Conservation (phyloP, 2,888 invertebrate species). For the Lysandra coridon region DNA sequence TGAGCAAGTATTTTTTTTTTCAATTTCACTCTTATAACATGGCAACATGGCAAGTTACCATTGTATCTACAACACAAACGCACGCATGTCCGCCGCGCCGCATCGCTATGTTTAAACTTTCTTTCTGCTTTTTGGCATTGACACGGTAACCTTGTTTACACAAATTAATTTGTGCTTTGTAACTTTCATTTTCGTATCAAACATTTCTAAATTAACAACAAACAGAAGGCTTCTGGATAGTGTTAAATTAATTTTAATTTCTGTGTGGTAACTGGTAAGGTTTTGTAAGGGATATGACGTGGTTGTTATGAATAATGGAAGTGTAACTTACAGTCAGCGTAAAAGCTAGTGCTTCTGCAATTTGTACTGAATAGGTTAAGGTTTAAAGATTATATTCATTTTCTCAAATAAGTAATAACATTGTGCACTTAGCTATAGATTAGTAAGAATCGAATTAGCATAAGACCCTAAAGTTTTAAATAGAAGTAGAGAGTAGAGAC, state of each 20-base stretch:
- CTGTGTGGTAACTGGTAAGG: background rate
- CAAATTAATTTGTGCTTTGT: constrained; percentile 25
- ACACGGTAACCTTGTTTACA: constrained; percentile 60
- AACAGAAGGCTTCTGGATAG: background rate
- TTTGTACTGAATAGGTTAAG: too few species aligned
- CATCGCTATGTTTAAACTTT: constrained; percentile 52
- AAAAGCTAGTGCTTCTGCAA: too few species aligned
- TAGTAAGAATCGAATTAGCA: too few species aligned
- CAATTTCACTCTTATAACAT: too few species aligned
- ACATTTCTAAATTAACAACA: constrained; percentile 13
- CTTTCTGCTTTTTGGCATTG: constrained; percentile 58
- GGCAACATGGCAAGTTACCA: background rate
- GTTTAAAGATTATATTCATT: too few species aligned
- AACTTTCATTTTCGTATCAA: constrained; percentile 30
- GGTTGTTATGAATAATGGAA: too few species aligned
- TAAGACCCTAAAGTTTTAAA: too few species aligned
- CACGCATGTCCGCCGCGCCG: background rate
- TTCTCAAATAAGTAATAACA: too few species aligned
- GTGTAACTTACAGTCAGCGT: too few species aligned
- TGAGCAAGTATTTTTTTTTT: too few species aligned
- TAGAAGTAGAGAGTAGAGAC: too few species aligned
- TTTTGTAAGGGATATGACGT: background rate
- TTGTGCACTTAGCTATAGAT: too few species aligned
- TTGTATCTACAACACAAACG: background rate
- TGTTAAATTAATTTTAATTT: background rate